Conservation (phyloP, 1,140 invertebrate genomes). For the Papilio helenus region DNA sequence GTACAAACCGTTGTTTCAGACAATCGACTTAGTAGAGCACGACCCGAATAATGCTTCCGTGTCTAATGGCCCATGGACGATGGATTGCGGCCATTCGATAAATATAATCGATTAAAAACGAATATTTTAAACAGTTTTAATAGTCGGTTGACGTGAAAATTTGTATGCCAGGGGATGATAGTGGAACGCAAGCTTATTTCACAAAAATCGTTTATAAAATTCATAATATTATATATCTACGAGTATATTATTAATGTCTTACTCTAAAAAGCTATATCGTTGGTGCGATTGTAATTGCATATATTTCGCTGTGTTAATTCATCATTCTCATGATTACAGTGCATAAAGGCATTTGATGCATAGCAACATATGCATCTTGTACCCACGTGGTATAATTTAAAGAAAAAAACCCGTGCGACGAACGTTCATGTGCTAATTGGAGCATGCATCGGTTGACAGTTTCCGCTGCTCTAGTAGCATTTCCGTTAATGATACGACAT, state of each 20-base stretch:
- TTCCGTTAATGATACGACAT: neutral
- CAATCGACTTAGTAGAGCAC: slow-evolving; percentile 33
- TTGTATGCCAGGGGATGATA: neutral
- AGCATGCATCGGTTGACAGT: slow-evolving; percentile 43
- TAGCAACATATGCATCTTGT: neutral
- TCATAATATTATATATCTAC: neutral
- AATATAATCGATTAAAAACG: slow-evolving; percentile 39
- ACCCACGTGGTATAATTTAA: slow-evolving; percentile 22
- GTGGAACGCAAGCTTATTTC: neutral
- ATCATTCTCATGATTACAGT: neutral
- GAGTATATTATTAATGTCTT: too few relatives aligned
- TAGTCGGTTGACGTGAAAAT: slow-evolving; percentile 20
- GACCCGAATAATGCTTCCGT: slow-evolving; percentile 38
- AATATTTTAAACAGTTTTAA: slow-evolving; percentile 39
- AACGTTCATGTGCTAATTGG: slow-evolving; percentile 40
- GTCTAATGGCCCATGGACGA: slow-evolving; percentile 36
- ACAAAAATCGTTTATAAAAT: neutral
- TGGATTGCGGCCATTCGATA: slow-evolving; percentile 36
- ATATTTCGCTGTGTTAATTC: neutral
- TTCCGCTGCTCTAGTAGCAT: slow-evolving; percentile 35
- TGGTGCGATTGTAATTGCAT: neutral
- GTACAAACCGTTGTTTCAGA: slow-evolving; percentile 22
- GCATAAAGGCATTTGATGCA: neutral
- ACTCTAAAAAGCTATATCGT: neutral
- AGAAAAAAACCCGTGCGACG: slow-evolving; percentile 19